Evolutionary conservation across 2,113 vertebrate genomes (phyloP).

Genomic region (Blennius ocellaris): DNA sequence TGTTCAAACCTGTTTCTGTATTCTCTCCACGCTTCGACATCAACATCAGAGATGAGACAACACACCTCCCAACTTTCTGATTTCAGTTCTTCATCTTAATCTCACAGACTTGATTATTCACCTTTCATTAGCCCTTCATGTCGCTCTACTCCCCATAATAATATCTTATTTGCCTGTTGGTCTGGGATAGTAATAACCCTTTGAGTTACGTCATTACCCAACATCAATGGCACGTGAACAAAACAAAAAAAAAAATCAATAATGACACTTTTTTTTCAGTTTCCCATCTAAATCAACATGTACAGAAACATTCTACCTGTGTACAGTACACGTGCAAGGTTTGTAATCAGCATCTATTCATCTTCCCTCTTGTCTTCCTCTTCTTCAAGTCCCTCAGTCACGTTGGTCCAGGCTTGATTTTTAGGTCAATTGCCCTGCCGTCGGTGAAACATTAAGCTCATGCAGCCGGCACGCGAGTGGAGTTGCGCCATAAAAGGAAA

Average conservation of each 20-base stretch:
- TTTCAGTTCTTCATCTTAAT: not conserved
- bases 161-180: slow-evolving; percentile 11
- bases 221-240: slow-evolving; percentile 57
- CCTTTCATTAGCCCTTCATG: slow-evolving; percentile 9
- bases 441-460: slow-evolving; percentile 39
- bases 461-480: slow-evolving; percentile 26
- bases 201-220: slow-evolving; percentile 25
- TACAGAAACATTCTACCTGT: slow-evolving; percentile 26
- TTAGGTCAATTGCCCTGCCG: slow-evolving; percentile 25
- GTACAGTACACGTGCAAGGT: slow-evolving; percentile 22
- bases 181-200: not conserved
- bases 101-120: slow-evolving; percentile 16
- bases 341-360: slow-evolving; percentile 12
- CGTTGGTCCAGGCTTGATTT: slow-evolving; percentile 42
- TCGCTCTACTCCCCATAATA: slow-evolving; percentile 15
- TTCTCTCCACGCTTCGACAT: not conserved
- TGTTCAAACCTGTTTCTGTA: slow-evolving; percentile 20
- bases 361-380: slow-evolving; percentile 26
- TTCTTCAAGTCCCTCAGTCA: slow-evolving; percentile 23
- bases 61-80: not conserved
- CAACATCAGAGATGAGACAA: slow-evolving; percentile 15
- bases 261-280: slow-evolving; percentile 40
- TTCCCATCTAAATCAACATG: slow-evolving; percentile 13
- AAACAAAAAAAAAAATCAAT: slow-evolving; percentile 29
- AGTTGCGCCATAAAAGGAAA: slow-evolving; percentile 65